A percentile compares a stretch with the other conserved stretches of the same genome.
Conservation (phyloP, 2,888 invertebrate species). For the Tenodera sinensis region DNA sequence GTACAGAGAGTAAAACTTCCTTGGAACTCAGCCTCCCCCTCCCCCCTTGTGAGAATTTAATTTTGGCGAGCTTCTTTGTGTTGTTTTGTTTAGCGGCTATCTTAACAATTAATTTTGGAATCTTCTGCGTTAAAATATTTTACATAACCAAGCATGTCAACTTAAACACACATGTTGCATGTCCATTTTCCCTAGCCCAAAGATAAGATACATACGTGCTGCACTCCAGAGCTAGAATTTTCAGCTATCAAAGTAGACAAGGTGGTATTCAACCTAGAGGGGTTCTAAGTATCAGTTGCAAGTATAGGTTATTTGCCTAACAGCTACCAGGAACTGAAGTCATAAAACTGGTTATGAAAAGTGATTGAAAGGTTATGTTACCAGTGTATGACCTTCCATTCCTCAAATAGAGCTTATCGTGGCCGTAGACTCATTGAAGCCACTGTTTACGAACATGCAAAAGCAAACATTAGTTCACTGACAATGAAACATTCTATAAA, state of each 20-base stretch:
- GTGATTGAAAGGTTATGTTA: neutral
- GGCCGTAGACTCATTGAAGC: neutral
- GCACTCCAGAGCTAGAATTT: neutral
- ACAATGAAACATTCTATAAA: too few species aligned
- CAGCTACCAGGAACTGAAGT: neutral
- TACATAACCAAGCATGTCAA: too few species aligned
- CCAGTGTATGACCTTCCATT: neutral
- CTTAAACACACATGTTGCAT: neutral
- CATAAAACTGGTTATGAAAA: neutral
- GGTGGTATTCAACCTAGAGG: neutral
- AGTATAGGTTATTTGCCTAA: neutral
- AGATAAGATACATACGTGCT: neutral
- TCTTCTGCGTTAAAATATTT: too few species aligned
- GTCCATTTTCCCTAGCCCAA: neutral
- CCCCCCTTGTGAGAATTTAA: too few species aligned
- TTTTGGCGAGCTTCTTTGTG: too few species aligned
- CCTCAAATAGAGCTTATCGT: neutral
- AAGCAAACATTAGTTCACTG: too few species aligned
- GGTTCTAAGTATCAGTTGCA: neutral
- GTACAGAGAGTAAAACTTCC: too few species aligned
- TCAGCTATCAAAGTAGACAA: neutral
- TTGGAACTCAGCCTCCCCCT: too few species aligned
- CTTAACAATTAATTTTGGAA: too few species aligned
- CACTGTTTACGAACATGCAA: neutral
- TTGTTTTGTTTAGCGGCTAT: too few species aligned